Base-by-base conservation (phyloP, 2,797 vertebrate genomes). In the Peromyscus melanophrys region DNA sequence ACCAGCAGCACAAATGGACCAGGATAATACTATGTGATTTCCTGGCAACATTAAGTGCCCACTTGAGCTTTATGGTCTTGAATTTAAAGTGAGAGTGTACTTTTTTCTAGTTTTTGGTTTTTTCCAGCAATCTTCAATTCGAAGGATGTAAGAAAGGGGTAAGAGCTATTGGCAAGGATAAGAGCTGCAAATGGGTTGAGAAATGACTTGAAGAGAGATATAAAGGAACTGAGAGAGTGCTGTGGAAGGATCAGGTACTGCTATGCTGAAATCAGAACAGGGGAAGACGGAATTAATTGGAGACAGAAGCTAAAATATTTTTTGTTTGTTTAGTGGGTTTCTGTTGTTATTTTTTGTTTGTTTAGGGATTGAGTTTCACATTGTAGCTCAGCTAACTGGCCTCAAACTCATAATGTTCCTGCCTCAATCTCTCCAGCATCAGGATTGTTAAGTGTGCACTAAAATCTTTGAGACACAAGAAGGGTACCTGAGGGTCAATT, bases 41-140 rank as follows among this genome's bases (percentile, higher is more conserved):
- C 92, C 96, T 97, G 89, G 95, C 77, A 97, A 97, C 97, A 96
- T 96, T 96, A 97, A 98, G 96, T 98, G 86, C 92, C 96, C 96
- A 96, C 97, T 97, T 97, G 92, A 98, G 82, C 78, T 95, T 96
- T 61, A 0, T 78, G 78, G 89, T 95, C 85, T 95, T 86, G 94
- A 97, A 97, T 97, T 97, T 97, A 97, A 97, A 98, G 94, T 5
- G 49, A 97, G 37, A 97, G 78, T 94, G 57, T 90, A 84, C 63
- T 96, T 96, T 95, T 96, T 52, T 93, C 21, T 6, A 73, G 65
- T 92, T 96, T 90, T 92, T n/a, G 27, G 87, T 95, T 40, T 86
- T 52, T 75, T 89, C 55, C 40, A 92, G 88, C 77, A 19, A 69
- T 73, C 6, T 90, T 92, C 71, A 67, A 37, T 65, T 97, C 43